These are phyloP conservation scores for Otolemur garnettii DNA, from an alignment of 2,113 vertebrate species.

Conservation along the genomic window DNA sequence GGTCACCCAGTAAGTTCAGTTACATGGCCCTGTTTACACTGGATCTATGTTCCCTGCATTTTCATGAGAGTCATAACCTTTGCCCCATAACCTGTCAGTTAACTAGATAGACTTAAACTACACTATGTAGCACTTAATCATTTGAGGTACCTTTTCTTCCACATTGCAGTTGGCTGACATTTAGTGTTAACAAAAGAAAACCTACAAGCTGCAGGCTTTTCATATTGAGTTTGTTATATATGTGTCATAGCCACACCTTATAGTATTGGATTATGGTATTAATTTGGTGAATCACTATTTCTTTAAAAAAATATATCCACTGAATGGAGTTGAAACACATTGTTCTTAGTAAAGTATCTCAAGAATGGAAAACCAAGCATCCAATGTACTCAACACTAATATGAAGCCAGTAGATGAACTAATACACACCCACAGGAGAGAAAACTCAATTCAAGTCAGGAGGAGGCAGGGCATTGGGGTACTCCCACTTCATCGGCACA, in stretches of 20 bases:
- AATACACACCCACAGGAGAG: too few species aligned
- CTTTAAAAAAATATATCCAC: not conserved
- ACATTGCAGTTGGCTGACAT: not conserved
- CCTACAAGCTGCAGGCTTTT: not conserved
- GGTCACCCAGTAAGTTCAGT: too few species aligned
- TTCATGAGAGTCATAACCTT: not conserved
- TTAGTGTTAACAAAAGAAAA: constrained; percentile 45
- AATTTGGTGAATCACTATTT: constrained; percentile 10
- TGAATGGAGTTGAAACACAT: too few species aligned
- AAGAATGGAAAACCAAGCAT: too few species aligned
- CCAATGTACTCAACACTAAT: too few species aligned
- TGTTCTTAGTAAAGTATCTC: too few species aligned
- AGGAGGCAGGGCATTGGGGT: too few species aligned
- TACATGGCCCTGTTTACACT: not conserved
- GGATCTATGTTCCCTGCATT: not conserved
- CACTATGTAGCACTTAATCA: not conserved
- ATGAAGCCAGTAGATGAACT: too few species aligned
- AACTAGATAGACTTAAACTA: not conserved
- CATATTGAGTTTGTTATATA: not conserved
- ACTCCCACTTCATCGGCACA: too few species aligned
- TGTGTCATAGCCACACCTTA: not conserved
- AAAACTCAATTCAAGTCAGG: too few species aligned
- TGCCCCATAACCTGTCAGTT: not conserved
- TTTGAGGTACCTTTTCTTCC: constrained; percentile 18
- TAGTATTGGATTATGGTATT: not conserved